phyloP scores from a whole-genome alignment of 2,888 invertebrate genomes.

The Nebria salina region DNA sequence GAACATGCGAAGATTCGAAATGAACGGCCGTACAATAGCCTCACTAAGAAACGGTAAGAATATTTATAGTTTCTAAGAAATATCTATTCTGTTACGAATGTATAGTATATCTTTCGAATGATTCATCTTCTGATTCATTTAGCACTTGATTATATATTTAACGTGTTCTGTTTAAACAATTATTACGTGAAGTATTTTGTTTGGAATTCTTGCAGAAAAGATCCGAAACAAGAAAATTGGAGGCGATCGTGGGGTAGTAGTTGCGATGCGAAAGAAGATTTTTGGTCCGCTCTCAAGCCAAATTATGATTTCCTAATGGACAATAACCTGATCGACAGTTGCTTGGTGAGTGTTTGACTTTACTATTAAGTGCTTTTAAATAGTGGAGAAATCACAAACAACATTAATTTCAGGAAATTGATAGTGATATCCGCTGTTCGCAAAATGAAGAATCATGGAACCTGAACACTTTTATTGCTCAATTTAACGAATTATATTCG shows the following conservation, averaged over 20 bases:
- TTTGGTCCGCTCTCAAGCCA: constrained; percentile 90
- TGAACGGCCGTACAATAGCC: constrained; percentile 85
- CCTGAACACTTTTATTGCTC: constrained; percentile 77
- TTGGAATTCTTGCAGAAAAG: constrained; percentile 53
- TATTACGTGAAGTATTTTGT: not conserved
- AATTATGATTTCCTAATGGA: constrained; percentile 97
- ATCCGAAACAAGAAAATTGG: constrained; percentile 70
- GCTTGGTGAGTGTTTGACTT: constrained; percentile 65
- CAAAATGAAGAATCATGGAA: constrained; percentile 76
- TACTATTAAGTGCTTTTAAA: not conserved
- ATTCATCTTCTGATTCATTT: not conserved
- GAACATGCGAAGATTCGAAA: constrained; percentile 65
- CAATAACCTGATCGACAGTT: constrained; percentile 90
- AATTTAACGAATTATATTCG: constrained; percentile 83
- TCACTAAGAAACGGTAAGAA: constrained; percentile 77
- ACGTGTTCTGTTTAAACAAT: not conserved
- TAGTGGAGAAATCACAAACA: too few relatives aligned
- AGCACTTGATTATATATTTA: not conserved
- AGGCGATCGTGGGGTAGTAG: constrained; percentile 82
- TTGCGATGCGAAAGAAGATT: constrained; percentile 84
- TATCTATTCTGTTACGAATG: not conserved
- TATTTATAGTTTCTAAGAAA: constrained; percentile 46
- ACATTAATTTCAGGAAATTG: constrained; percentile 72
- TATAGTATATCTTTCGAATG: not conserved
- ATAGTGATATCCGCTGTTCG: constrained; percentile 74